These are phyloP conservation scores for Lucilia sericata DNA, from an alignment of 1,140 invertebrate genomes.

Conservation along the genomic window DNA sequence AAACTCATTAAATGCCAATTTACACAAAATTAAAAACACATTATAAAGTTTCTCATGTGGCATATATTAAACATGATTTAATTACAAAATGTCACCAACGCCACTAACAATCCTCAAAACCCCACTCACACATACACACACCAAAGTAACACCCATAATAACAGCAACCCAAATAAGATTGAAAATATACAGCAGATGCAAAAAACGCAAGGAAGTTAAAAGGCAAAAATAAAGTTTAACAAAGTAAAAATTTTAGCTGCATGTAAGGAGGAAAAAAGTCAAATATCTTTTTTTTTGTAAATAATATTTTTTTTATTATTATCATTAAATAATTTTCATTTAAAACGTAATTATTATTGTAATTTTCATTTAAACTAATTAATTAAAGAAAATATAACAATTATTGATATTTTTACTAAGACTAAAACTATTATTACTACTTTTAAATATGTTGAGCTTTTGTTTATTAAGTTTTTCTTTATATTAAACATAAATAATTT, in stretches of 20 bases:
- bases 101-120: not conserved
- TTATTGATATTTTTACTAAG: slow-evolving; percentile 10
- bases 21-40: slow-evolving; percentile 38
- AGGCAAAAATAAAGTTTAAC: no score
- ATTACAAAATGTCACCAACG: not conserved
- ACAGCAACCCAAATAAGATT: not conserved
- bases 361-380: no score
- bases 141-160: not conserved
- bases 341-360: no score
- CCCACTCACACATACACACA: not conserved
- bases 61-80: slow-evolving; percentile 20
- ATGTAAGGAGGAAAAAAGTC: no score
- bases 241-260: no score
- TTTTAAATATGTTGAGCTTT: not conserved
- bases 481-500: no score
- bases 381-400: not conserved
- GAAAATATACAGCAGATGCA: no score
- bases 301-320: not conserved
- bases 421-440: not conserved
- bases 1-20: slow-evolving; percentile 39
- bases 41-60: slow-evolving; percentile 33
- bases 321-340: no score
- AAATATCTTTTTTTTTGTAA: not conserved
- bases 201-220: no score
- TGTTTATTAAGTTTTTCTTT: not conserved